Evolutionary conservation across 2,113 vertebrate genomes (phyloP).

Genomic region (Tamias sibiricus): DNA sequence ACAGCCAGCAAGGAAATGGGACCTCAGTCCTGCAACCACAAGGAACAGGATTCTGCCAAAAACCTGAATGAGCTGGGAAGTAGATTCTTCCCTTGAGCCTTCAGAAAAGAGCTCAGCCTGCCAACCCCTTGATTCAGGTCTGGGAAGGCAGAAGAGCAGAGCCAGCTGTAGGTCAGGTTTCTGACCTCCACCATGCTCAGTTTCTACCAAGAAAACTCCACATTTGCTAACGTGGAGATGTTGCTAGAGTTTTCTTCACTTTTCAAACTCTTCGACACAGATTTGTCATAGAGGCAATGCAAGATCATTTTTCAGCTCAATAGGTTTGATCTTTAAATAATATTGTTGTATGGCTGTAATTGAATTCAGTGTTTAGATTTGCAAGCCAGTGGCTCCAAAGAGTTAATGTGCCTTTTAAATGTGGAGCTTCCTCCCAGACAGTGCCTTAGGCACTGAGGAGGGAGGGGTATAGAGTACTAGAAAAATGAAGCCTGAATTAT

Average conservation of each 20-base stretch:
- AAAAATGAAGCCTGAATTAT: conserved; percentile 24
- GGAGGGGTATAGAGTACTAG: not conserved
- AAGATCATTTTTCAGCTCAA: not conserved
- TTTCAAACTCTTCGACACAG: conserved; percentile 13
- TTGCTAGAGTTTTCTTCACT: conserved; percentile 9
- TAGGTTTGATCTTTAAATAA: conserved; percentile 33
- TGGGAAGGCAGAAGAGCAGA: not conserved
- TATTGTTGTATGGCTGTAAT: not conserved
- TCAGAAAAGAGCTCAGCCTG: not conserved
- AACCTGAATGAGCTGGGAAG: not conserved
- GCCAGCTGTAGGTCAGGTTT: not conserved
- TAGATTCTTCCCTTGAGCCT: not conserved
- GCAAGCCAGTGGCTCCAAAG: not conserved
- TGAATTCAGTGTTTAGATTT: not conserved
- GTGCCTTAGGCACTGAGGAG: not conserved
- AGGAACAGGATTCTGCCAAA: not conserved
- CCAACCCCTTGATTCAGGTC: not conserved
- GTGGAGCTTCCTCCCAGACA: conserved; percentile 6
- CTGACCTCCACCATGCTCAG: not conserved
- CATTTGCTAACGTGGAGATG: not conserved
- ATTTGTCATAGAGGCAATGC: not conserved
- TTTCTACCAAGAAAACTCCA: not conserved
- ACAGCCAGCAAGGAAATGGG: not conserved
- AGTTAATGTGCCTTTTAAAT: not conserved
- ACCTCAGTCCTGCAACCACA: not conserved